Evolutionary conservation across 2,797 vertebrate species (phyloP).

Genomic region (Chelon labrosus): DNA sequence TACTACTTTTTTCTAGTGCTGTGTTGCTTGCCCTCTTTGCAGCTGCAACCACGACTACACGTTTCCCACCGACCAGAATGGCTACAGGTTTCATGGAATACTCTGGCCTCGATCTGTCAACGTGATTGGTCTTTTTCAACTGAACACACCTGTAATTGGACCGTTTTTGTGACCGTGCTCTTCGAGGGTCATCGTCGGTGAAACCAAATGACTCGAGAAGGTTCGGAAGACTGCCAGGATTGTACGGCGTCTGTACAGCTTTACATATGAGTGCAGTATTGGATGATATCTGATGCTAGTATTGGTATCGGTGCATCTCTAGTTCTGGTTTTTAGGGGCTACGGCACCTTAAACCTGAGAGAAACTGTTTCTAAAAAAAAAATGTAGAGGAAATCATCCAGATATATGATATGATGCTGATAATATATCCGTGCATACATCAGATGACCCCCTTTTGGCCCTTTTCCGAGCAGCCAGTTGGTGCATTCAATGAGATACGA

Average conservation of each 20-base stretch:
- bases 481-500: constrained; percentile 31
- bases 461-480: constrained; percentile 35
- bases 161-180: no score
- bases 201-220: no score
- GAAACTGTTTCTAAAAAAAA: no score
- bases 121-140: background rate
- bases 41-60: background rate
- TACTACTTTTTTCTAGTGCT: constrained; percentile 4
- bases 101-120: background rate
- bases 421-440: constrained; percentile 30
- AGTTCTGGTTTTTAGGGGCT: no score
- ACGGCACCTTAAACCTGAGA: no score
- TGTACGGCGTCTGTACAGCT: no score
- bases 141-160: background rate
- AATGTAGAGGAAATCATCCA: no score
- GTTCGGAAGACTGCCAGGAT: no score
- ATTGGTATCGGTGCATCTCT: no score
- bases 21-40: background rate
- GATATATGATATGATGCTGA: background rate
- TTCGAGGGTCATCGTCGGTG: no score
- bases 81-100: background rate
- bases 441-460: constrained; percentile 28
- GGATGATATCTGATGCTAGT: no score
- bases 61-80: background rate
- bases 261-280: no score